Evolutionary conservation across 2,113 vertebrate genomes (phyloP).

Genomic region (Rhinichthys klamathensis): DNA sequence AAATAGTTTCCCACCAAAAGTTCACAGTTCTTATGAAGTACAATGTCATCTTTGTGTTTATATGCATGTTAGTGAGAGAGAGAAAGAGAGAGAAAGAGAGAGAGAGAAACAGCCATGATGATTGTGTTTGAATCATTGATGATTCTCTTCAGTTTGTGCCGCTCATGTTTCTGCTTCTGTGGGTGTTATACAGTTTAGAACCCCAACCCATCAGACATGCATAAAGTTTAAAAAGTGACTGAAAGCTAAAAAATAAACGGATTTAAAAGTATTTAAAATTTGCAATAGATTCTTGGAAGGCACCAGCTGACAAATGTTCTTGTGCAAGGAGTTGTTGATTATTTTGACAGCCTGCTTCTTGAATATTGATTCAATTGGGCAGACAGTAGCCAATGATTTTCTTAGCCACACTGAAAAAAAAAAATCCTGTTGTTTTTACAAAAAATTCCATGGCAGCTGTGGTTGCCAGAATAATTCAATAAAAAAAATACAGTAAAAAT

Average conservation of each 20-base stretch:
- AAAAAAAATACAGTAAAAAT: too few relatives aligned
- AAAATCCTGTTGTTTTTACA: too few relatives aligned
- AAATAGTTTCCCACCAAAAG: neutral
- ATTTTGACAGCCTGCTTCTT: neutral
- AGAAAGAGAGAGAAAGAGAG: conserved; percentile 22
- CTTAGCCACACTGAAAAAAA: neutral
- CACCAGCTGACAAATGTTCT: neutral
- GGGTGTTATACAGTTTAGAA: conserved; percentile 11
- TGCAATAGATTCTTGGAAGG: neutral
- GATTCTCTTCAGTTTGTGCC: conserved; percentile 37
- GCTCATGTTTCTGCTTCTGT: conserved; percentile 48
- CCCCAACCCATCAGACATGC: neutral
- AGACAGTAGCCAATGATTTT: neutral
- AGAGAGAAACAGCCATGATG: conserved; percentile 23
- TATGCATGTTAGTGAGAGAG: conserved; percentile 7
- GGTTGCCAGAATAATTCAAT: too few relatives aligned
- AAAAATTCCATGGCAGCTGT: too few relatives aligned
- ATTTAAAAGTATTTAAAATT: neutral
- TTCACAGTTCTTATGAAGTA: neutral
- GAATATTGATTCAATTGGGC: neutral
- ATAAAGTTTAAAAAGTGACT: neutral
- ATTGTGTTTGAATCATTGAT: conserved; percentile 57
- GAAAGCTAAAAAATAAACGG: neutral
- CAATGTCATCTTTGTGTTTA: conserved; percentile 6
- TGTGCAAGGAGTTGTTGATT: neutral